Evolutionary conservation across 1,140 invertebrate species (phyloP).

Genomic region (Myzus persicae): DNA sequence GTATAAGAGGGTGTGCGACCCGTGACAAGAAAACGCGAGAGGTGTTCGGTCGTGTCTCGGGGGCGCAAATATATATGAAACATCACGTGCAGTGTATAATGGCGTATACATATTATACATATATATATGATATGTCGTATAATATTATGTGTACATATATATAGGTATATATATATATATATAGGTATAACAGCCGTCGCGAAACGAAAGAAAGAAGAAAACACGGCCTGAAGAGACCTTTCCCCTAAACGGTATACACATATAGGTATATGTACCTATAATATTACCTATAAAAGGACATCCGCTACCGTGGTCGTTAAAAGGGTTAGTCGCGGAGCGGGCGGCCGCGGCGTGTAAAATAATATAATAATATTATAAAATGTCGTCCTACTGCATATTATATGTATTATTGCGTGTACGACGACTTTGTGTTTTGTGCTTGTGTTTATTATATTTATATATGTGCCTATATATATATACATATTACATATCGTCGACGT

Average conservation of each 20-base stretch:
- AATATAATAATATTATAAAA: background rate
- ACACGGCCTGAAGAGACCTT: background rate
- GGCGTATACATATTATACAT: background rate
- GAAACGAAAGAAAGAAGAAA: constrained; percentile 20
- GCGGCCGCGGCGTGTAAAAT: background rate
- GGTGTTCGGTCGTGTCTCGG: constrained; percentile 16
- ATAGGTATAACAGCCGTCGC: background rate
- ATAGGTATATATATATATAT: no score
- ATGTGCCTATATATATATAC: no score
- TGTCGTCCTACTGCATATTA: background rate
- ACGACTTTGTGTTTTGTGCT: background rate
- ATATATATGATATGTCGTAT: background rate
- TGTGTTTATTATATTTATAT: background rate
- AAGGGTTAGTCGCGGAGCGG: constrained; percentile 19
- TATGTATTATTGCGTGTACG: background rate
- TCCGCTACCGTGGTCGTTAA: background rate
- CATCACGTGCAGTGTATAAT: background rate
- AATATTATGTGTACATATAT: background rate
- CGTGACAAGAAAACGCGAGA: constrained; percentile 9
- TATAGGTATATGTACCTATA: background rate
- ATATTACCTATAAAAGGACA: background rate
- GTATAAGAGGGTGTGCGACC: constrained; percentile 16
- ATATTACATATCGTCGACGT: background rate
- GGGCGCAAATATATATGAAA: background rate
- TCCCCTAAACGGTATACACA: background rate